Evolutionary conservation across 2,888 invertebrate genomes (phyloP).

Genomic region (Drosophila buzzatii): DNA sequence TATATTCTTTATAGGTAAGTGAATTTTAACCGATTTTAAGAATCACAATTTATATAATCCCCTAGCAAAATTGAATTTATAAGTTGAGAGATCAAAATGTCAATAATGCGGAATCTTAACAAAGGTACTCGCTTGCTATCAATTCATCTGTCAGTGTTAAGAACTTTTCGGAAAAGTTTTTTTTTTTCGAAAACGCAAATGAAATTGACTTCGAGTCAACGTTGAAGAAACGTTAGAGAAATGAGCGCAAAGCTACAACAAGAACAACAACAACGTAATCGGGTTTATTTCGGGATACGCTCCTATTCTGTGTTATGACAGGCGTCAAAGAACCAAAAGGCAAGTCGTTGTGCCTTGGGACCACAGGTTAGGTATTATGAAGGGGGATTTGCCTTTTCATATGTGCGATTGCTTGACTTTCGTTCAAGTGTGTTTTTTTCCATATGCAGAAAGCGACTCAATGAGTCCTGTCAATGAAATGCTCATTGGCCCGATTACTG

Average conservation of each 20-base stretch:
- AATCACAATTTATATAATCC: background rate
- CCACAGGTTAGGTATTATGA: constrained; percentile 36
- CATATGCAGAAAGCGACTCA: constrained; percentile 28
- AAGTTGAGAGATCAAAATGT: constrained; percentile 1
- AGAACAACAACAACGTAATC: constrained; percentile 54
- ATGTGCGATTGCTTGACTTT: constrained; percentile 34
- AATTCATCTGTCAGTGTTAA: constrained; percentile 11
- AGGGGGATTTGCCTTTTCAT: background rate
- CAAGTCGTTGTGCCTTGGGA: constrained; percentile 17
- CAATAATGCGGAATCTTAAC: background rate
- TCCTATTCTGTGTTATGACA: constrained; percentile 53
- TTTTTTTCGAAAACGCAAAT: background rate
- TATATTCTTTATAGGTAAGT: constrained; percentile 1
- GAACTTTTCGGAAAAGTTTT: constrained; percentile 22
- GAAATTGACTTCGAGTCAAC: constrained; percentile 25
- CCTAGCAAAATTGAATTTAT: background rate
- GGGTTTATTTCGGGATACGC: constrained; percentile 50
- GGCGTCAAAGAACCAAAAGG: constrained; percentile 36
- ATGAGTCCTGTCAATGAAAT: constrained; percentile 56
- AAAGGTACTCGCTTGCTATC: background rate
- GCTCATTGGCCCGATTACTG: constrained; percentile 63
- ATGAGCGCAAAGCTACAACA: constrained; percentile 1
- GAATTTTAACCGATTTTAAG: background rate
- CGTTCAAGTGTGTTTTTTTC: constrained; percentile 27
- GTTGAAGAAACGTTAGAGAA: constrained; percentile 14